Conservation (phyloP, 1,140 invertebrate genomes). For the Hylaeus volcanicus region DNA sequence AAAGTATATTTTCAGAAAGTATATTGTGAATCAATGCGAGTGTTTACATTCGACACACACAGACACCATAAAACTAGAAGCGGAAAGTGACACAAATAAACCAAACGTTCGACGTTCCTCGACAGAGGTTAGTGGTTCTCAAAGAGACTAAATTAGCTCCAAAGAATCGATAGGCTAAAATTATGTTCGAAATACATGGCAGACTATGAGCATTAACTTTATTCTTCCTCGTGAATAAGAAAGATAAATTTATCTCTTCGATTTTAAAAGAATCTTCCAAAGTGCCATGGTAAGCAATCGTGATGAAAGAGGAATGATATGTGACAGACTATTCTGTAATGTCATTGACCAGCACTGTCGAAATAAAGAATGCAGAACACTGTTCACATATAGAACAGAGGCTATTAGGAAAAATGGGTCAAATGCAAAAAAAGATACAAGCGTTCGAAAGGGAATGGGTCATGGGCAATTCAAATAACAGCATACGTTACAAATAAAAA, state of each 20-base stretch:
- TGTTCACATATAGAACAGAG: slow-evolving; percentile 55
- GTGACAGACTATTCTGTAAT: not conserved
- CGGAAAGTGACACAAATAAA: not conserved
- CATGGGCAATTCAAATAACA: slow-evolving; percentile 15
- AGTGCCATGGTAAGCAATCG: not conserved
- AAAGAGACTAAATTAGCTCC: not conserved
- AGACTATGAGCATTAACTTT: not conserved
- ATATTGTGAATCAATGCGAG: not conserved
- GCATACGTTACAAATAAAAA: not conserved
- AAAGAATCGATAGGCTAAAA: not conserved
- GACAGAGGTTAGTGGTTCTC: slow-evolving; percentile 12
- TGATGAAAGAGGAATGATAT: not conserved
- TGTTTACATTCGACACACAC: not conserved
- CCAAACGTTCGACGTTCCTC: not conserved
- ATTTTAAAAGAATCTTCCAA: not conserved
- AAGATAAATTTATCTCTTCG: not conserved
- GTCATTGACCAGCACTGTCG: slow-evolving; percentile 16
- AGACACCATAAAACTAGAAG: not conserved
- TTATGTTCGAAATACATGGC: not conserved
- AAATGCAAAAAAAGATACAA: slow-evolving; percentile 36
- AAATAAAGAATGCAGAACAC: slow-evolving; percentile 43
- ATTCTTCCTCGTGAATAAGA: not conserved
- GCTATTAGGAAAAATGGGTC: slow-evolving; percentile 54
- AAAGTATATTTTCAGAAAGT: not conserved
- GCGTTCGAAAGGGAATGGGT: slow-evolving; percentile 31